phyloP scores from a whole-genome alignment of 2,113 vertebrate genomes.

The Pterophyllum scalare region DNA sequence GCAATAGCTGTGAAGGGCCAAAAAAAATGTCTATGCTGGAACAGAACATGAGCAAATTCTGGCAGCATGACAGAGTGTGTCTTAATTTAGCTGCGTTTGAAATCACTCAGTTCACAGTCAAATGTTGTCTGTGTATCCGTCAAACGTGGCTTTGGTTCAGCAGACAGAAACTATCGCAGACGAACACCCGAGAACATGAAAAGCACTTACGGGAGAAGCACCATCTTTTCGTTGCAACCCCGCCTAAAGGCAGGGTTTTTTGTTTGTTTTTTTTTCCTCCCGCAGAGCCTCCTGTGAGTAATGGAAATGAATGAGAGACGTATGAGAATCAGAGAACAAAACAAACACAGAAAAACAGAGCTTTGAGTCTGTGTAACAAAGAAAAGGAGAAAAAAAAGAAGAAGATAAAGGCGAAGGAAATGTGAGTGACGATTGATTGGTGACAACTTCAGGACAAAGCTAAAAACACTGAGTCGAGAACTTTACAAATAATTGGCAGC shows the following conservation, averaged over 20 bases:
- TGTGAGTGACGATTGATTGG: slow-evolving; percentile 1
- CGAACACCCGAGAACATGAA: slow-evolving; percentile 53
- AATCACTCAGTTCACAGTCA: slow-evolving; percentile 26
- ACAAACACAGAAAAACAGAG: slow-evolving; percentile 26
- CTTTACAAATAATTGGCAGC: slow-evolving; percentile 21
- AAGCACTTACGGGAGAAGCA: slow-evolving; percentile 36
- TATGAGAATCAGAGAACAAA: slow-evolving; percentile 32
- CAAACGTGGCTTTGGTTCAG: slow-evolving; percentile 20
- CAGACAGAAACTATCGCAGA: slow-evolving; percentile 39
- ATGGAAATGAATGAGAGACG: slow-evolving; percentile 35
- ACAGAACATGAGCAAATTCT: slow-evolving; percentile 14
- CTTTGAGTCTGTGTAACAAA: background rate
- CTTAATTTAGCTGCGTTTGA: slow-evolving; percentile 50
- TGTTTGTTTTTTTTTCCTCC: background rate
- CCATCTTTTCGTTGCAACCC: slow-evolving; percentile 18
- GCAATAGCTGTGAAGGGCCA: background rate
- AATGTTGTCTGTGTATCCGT: slow-evolving; percentile 10
- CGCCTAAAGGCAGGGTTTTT: slow-evolving; percentile 33
- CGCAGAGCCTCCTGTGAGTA: slow-evolving; percentile 8
- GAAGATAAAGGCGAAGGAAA: background rate
- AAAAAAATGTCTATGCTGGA: background rate
- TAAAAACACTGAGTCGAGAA: background rate
- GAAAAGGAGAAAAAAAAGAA: background rate
- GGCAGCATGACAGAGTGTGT: slow-evolving; percentile 15
- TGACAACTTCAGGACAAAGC: slow-evolving; percentile 13